These are phyloP conservation scores for Australoheros scitulus DNA, from an alignment of 2,113 vertebrate genomes.

Conservation along the genomic window DNA sequence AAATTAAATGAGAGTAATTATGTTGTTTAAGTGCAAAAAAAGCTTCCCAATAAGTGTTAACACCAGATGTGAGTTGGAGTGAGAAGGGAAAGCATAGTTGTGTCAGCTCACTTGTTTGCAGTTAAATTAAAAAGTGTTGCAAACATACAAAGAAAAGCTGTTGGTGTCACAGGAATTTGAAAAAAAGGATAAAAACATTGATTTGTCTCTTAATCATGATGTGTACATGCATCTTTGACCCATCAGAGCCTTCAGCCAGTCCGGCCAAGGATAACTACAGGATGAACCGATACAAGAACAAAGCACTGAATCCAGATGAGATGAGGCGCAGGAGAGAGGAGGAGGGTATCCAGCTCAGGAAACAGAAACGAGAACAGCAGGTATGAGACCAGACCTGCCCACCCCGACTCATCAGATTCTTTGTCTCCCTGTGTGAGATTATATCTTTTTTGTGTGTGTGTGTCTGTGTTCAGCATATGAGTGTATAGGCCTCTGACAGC, in stretches of 20 bases:
- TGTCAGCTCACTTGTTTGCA: neutral
- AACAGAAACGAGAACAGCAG: slow-evolving; percentile 98
- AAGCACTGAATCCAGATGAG: slow-evolving; percentile 96
- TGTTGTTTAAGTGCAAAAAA: neutral
- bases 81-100: neutral
- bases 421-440: neutral
- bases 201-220: neutral
- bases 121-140: neutral
- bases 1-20: neutral
- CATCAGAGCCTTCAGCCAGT: slow-evolving; percentile 91
- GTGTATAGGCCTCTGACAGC: neutral
- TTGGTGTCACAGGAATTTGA: neutral
- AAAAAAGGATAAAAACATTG: neutral
- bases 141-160: neutral
- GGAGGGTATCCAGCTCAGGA: slow-evolving; percentile 96
- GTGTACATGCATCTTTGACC: neutral
- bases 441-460: neutral
- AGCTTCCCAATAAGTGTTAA: neutral
- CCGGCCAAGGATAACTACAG: slow-evolving; percentile 94
- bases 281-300: slow-evolving; percentile 99
- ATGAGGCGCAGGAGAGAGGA: slow-evolving; percentile 96
- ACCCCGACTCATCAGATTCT: neutral
- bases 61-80: neutral
- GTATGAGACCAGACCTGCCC: slow-evolving; percentile 61
- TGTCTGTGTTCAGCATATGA: neutral